Evolutionary conservation across 2,888 invertebrate genomes (phyloP), one percentile per base, ranked within the genome.

Genomic region (Heteropelma amictum): DNA sequence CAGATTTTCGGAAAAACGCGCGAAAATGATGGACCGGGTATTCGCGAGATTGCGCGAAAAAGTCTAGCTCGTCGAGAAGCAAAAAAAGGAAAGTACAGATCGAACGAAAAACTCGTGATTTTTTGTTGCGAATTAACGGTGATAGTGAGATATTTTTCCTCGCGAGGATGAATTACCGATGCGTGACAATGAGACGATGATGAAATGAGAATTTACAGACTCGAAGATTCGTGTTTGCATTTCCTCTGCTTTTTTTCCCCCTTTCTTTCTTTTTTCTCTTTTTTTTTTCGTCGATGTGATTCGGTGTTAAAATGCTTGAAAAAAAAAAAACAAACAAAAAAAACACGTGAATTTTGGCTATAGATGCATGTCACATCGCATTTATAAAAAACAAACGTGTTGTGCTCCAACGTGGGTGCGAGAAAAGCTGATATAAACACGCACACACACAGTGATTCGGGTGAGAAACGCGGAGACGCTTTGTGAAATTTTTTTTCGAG

Each of bases 281-380:
- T 23, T 30, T 14, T 10, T 51, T 12, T 28, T 53, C 19, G 3
- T 33, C 3, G 10, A 56, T 14, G 38, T 47, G 28, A 19, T 40
- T 30, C 53, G 30, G 63, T 74, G 49, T 73, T n/a, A n/a, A n/a
- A n/a, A n/a, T n/a, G n/a, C n/a, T n/a, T n/a, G n/a, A n/a, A n/a
- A n/a, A n/a, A n/a, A n/a, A n/a, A n/a, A n/a, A n/a, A n/a, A 58
- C 40, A 30, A 69, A 65, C 70, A 30, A 58, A 60, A 64, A 47
- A 69, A 60, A 53, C 40, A 47, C 60, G 69, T 74, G 64, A 64
- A 53, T 35, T 53, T 64, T 38, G 58, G 28, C 60, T 60, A 74
- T 69, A 53, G 69, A 69, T 74, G 74, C 74, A 65, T 68, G 58
- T 73, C 49, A 73, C 61, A 64, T 68, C 42, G 68, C 65, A 67